Base-by-base conservation (phyloP, 1,140 invertebrate genomes). In the Polyergus mexicanus region DNA sequence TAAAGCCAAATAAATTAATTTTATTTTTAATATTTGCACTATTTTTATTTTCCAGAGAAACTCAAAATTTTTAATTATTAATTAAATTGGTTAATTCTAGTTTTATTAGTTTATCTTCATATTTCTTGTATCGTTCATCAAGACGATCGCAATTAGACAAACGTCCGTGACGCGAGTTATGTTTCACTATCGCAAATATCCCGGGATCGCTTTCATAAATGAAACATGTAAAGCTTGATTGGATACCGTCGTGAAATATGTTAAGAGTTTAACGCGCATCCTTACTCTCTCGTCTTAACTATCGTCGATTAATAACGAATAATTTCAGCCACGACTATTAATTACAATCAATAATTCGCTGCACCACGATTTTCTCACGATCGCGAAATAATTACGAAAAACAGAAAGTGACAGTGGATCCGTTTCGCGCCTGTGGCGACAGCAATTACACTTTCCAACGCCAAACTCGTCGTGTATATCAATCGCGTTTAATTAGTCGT, bases 401-500 rank as follows among this genome's bases (percentile, higher is more conserved):
- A 51, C 32, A 44, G 47, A 38, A 54, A 22, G 35, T 13, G 41
- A 84, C 56, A 41, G 25, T 35, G 60, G 58, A n/a, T 51, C 80
- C 80, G 32, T 51, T 51, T 58, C 7, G 47, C 28, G 65, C 32
- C 68, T 71, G 58, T 66, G 35, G 63, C 71, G 72, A 58, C 32
- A 58, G 65, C 80, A 28, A 78, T 88, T 87, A 76, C 51, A 71
- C 68, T 89, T 85, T 65, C 74, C 62, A 56, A 51, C 63, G 56
- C 58, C 58, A 63, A 54, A 60, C 66, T 16, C 38, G 84, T 38
- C 60, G 58, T 56, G 78, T 85, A 90, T 89, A 87, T 90, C 88
- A 89, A 89, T 90, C 88, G 88, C 63, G 78, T 81, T 89, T 90
- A 90, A 90, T 90, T 89, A 87, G 78, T 89, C 85, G 85, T 62